These are phyloP conservation scores for Varecia variegata DNA, from an alignment of 2,797 vertebrate species.

Conservation along the genomic window DNA sequence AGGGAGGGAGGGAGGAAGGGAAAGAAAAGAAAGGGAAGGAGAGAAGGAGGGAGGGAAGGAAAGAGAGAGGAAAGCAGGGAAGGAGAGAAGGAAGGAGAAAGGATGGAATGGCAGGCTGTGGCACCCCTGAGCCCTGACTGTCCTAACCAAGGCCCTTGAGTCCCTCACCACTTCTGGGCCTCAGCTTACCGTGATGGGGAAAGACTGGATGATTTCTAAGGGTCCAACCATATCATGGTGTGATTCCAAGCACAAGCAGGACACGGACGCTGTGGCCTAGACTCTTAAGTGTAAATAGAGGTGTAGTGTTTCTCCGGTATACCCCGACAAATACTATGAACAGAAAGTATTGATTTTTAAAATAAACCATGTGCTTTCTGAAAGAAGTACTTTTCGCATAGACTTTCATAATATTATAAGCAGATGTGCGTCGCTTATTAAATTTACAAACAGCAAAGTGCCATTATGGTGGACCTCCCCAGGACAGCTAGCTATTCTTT, in stretches of 20 bases:
- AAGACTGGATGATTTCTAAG: neutral
- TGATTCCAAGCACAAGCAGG: neutral
- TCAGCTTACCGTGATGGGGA: neutral
- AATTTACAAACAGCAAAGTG: conserved; percentile 70
- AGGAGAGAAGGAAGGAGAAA: no score
- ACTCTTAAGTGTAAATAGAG: neutral
- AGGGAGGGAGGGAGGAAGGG: neutral
- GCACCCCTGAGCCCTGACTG: neutral
- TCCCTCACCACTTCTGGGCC: neutral
- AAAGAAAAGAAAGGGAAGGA: neutral
- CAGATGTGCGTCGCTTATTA: conserved; percentile 79
- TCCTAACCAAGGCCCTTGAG: neutral
- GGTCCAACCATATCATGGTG: accelerated
- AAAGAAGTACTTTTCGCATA: conserved; percentile 38
- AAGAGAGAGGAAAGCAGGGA: accelerated
- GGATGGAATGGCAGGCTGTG: no score
- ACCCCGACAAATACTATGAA: conserved; percentile 41
- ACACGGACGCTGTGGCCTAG: neutral
- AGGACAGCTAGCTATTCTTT: conserved; percentile 60
- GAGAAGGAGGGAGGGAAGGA: no score
- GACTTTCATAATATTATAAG: conserved; percentile 54
- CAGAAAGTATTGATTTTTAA: conserved; percentile 56
- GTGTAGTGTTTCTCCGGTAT: neutral
- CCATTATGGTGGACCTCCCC: conserved; percentile 52
- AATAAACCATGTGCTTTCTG: conserved; percentile 52